Evolutionary conservation across 2,797 vertebrate genomes (phyloP).

Genomic region (Scolopax rusticola): DNA sequence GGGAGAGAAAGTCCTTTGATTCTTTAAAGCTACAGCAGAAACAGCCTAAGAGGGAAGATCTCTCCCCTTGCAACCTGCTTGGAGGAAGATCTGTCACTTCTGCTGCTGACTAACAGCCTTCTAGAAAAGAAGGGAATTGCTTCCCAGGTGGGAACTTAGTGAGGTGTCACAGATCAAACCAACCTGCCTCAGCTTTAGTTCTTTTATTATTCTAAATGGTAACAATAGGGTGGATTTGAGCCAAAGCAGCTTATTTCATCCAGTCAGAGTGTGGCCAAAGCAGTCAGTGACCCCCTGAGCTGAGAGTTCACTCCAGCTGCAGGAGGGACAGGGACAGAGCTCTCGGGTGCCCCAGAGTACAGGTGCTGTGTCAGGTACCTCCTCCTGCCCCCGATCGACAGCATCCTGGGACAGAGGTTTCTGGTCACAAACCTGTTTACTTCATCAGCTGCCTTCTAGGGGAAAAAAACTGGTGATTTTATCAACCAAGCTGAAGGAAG

Average conservation of each 20-base stretch:
- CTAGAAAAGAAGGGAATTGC: neutral
- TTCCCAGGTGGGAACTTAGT: neutral
- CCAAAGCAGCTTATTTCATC: neutral
- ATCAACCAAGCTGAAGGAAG: neutral
- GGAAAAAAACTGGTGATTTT: neutral
- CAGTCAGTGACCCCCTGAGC: neutral
- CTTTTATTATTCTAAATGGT: neutral
- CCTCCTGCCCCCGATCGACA: neutral
- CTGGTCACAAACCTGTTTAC: neutral
- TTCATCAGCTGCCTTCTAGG: neutral
- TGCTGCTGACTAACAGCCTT: neutral
- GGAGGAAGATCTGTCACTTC: neutral
- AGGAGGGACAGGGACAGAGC: neutral
- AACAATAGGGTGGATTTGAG: neutral
- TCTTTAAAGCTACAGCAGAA: neutral
- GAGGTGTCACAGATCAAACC: neutral
- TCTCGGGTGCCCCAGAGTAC: fast-evolving
- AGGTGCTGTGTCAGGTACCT: neutral
- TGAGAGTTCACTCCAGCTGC: neutral
- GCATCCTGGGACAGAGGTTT: neutral
- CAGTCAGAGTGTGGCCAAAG: fast-evolving
- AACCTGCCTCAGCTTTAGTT: neutral
- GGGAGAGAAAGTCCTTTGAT: neutral
- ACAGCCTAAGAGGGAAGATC: neutral
- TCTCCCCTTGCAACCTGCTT: neutral